phyloP scores from a whole-genome alignment of 1,140 invertebrate species.

The Panagrolaimus sp. region DNA sequence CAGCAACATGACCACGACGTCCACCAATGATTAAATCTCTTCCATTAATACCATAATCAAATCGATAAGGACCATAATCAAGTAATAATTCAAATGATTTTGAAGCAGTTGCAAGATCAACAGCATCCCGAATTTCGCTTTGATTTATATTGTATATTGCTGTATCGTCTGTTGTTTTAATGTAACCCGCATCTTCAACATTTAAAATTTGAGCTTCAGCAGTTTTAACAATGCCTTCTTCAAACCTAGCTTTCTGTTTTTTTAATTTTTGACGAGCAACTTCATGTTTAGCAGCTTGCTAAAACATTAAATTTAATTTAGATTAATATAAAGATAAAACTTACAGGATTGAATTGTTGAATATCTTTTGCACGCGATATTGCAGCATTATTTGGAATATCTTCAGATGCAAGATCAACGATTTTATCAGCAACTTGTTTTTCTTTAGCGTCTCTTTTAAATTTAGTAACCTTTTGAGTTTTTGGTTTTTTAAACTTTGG shows the following conservation, averaged over 20 bases:
- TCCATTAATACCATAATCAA: constrained; percentile 81
- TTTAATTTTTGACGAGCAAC: not conserved
- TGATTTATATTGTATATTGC: not conserved
- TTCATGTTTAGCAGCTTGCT: not conserved
- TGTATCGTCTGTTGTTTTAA: not conserved
- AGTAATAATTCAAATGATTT: constrained; percentile 72
- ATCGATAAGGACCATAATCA: constrained; percentile 74
- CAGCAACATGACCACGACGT: constrained; percentile 79
- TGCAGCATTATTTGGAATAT: not conserved
- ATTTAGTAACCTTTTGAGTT: too few species aligned
- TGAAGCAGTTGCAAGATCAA: not conserved
- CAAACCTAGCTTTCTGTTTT: not conserved
- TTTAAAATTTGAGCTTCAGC: constrained; percentile 1
- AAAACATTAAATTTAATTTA: not conserved
- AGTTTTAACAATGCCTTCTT: not conserved
- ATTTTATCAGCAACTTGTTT: too few species aligned
- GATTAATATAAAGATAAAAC: not conserved
- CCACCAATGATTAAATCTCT: constrained; percentile 80
- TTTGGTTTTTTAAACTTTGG: too few species aligned
- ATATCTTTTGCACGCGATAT: not conserved
- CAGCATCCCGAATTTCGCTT: not conserved
- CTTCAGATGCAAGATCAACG: too few species aligned
- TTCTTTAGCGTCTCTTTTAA: too few species aligned
- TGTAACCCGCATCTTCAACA: not conserved
- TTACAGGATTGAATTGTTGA: not conserved